Evolutionary conservation across 2,888 invertebrate genomes (phyloP).

Genomic region (Gerosis bhagava): DNA sequence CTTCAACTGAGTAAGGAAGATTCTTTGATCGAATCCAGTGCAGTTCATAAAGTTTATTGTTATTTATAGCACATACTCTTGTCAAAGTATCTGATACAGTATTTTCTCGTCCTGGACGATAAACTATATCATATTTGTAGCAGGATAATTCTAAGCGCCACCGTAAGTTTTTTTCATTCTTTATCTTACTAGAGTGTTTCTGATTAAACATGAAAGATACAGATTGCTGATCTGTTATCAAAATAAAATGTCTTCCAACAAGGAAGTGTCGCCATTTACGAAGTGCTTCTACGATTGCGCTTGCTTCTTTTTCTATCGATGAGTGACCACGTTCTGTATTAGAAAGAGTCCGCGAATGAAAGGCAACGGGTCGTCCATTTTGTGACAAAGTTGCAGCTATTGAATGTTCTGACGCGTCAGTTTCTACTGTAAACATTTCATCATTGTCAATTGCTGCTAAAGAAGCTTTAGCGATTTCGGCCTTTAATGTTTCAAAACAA

Average conservation of each 20-base stretch:
- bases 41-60: too few relatives aligned
- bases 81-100: too few relatives aligned
- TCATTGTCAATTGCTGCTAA: constrained; percentile 17
- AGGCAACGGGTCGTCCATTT: constrained; percentile 24
- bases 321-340: constrained; percentile 17
- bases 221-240: too few relatives aligned
- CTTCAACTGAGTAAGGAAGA: constrained; percentile 29
- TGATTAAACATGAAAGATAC: too few relatives aligned
- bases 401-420: constrained; percentile 20
- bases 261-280: neutral
- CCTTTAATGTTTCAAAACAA: constrained; percentile 22
- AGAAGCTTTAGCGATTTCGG: constrained; percentile 8
- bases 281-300: constrained; percentile 14
- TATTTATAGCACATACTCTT: too few relatives aligned
- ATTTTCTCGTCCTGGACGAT: too few relatives aligned
- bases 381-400: constrained; percentile 21
- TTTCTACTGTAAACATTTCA: constrained; percentile 10
- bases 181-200: neutral
- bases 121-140: too few relatives aligned
- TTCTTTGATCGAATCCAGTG: constrained; percentile 28
- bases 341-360: constrained; percentile 22
- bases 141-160: neutral
- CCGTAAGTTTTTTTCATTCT: neutral
- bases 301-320: constrained; percentile 19
- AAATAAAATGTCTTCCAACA: neutral